These are phyloP conservation scores for Gallinago stenura DNA, from an alignment of 2,797 vertebrate genomes.

Conservation along the genomic window DNA sequence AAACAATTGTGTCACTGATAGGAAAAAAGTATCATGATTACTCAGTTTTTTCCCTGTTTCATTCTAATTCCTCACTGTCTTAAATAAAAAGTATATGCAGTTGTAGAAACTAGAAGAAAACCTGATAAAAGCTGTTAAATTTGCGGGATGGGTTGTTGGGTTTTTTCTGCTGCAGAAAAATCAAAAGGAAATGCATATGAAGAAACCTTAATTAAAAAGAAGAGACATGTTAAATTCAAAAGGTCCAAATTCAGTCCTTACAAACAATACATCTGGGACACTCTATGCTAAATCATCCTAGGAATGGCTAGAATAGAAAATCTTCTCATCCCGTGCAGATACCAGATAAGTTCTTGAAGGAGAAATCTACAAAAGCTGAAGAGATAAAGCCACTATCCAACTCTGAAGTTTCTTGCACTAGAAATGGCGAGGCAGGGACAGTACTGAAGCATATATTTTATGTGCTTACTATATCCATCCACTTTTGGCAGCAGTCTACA, in stretches of 20 bases:
- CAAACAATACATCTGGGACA: not conserved
- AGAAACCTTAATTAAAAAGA: not conserved
- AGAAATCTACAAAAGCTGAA: not conserved
- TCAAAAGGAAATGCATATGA: not conserved
- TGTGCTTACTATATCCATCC: not conserved
- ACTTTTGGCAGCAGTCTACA: not conserved
- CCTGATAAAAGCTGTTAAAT: not conserved
- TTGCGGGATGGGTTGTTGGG: not conserved
- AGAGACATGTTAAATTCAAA: not conserved
- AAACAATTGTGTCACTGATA: not conserved
- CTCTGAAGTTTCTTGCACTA: not conserved
- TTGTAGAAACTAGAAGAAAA: not conserved
- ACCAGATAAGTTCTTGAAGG: not conserved
- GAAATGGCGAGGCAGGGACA: rapidly evolving
- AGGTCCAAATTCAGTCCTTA: not conserved
- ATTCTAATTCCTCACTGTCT: not conserved
- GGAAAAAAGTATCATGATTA: not conserved
- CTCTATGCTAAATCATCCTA: not conserved
- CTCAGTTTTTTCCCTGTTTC: not conserved
- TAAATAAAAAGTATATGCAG: not conserved
- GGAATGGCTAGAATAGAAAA: not conserved
- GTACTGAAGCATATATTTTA: not conserved
- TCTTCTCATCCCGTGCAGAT: not conserved
- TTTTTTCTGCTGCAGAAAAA: not conserved
- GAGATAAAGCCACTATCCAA: not conserved